phyloP scores from a whole-genome alignment of 2,888 invertebrate genomes.

The Diaperis boleti region DNA sequence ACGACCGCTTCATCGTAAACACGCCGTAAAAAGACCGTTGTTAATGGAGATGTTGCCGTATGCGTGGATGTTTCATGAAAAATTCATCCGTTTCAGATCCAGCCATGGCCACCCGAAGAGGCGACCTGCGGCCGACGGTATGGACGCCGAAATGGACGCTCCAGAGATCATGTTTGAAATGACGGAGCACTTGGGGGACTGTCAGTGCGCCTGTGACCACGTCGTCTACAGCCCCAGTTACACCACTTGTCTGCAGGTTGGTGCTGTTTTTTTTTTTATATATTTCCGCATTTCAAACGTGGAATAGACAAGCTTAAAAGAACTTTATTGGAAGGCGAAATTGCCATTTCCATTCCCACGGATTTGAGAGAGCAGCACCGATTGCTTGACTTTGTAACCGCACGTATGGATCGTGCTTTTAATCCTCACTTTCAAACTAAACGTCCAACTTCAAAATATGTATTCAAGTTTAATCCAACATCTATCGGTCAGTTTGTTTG shows the following conservation, averaged over 20 bases:
- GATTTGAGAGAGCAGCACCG: too few species aligned
- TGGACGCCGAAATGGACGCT: slow-evolving; percentile 65
- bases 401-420: too few species aligned
- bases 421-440: too few species aligned
- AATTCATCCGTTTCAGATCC: slow-evolving; percentile 49
- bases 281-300: neutral
- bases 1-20: slow-evolving; percentile 22
- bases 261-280: neutral
- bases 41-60: slow-evolving; percentile 8
- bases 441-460: too few species aligned
- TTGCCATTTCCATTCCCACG: too few species aligned
- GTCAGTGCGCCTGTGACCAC: slow-evolving; percentile 64
- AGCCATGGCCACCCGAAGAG: slow-evolving; percentile 52
- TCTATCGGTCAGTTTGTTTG: too few species aligned
- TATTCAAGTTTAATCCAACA: too few species aligned
- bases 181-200: slow-evolving; percentile 61
- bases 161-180: slow-evolving; percentile 64
- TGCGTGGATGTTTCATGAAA: slow-evolving; percentile 27
- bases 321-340: too few species aligned
- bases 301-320: too few species aligned
- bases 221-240: slow-evolving; percentile 64
- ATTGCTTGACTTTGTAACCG: too few species aligned
- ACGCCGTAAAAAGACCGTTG: slow-evolving; percentile 11
- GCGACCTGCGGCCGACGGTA: slow-evolving; percentile 64
- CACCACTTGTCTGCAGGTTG: slow-evolving; percentile 64